phyloP scores from a whole-genome alignment of 1,140 invertebrate genomes.

The Brachionus paranguensis region DNA sequence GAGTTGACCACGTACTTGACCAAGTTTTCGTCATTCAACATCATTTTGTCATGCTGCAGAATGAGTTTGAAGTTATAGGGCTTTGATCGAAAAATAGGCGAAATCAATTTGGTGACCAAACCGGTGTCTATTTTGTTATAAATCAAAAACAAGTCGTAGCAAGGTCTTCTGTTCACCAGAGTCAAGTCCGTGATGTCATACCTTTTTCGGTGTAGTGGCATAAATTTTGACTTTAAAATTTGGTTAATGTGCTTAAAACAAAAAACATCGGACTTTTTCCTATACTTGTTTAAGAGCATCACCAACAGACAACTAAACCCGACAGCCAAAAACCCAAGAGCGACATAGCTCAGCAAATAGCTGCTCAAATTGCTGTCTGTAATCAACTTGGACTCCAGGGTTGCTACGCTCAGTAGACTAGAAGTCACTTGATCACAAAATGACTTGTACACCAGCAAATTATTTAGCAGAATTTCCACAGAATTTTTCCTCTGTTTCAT shows the following conservation, averaged over 20 bases:
- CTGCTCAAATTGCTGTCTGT: neutral
- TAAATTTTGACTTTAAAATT: constrained; percentile 6
- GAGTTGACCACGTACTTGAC: neutral
- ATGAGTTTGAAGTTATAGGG: neutral
- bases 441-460: neutral
- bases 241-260: neutral
- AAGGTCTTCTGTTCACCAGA: neutral
- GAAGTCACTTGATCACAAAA: neutral
- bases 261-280: neutral
- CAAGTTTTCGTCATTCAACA: neutral
- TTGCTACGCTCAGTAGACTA: neutral
- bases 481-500: neutral
- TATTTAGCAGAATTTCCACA: neutral
- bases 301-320: neutral
- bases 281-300: neutral
- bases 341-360: neutral
- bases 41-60: neutral
- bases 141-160: neutral
- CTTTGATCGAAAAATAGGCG: constrained; percentile 4
- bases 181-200: neutral
- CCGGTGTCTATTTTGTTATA: neutral
- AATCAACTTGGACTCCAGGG: neutral
- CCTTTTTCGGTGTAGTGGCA: neutral
- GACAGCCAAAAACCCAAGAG: neutral
- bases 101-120: neutral